Base-by-base conservation (phyloP, 2,113 vertebrate species). In the Typhlomys cinereus region DNA sequence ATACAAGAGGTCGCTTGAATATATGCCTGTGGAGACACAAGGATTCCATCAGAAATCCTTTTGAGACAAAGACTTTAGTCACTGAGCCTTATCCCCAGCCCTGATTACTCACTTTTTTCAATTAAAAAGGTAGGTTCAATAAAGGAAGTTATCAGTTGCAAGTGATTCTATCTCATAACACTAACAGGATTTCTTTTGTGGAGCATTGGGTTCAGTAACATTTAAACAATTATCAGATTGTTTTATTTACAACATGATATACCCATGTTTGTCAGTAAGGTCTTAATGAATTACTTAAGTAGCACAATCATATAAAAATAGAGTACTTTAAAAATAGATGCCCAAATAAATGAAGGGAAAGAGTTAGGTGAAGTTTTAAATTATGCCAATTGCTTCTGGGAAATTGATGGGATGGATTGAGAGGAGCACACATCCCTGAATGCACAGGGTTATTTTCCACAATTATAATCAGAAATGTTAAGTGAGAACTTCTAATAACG, bases 311-410 rank as follows among this genome's bases (percentile, higher is more conserved):
- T 25, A 59, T 71, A 85, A 86, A 73, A 93, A 73, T 76, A 92
- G 82, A 50, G 54, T 64, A 61, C 31, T 93, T 95, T 95, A 93
- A 96, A 95, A 95, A 85, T 92, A 95, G 93, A 25, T 86, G 4
- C 29, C 31, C 70, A 94, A 86, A 91, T 29, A 91, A 70, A 44
- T 57, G 90, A 89, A 92, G 27, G 52, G 64, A 54, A 81, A 89
- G 5, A 81, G 46, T 90, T 79, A 81, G 82, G 10, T 89, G 3
- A 79, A 85, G 71, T 69, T 85, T 84, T 81, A 88, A 81, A 74
- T 61, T 34, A 76, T 54, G n/a, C 41, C 70, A 81, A 20, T 92
- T 89, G 71, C 66, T 94, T 25, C 46, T 70, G 57, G 54, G 57
- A 91, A 94, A 69, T 84, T 64, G 50, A 50, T 87, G 34, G 34